A percentile compares a stretch with the other conserved stretches of the same genome.
phyloP scores from a whole-genome alignment of 2,888 invertebrate genomes.

The Pristionchus exspectatus region DNA sequence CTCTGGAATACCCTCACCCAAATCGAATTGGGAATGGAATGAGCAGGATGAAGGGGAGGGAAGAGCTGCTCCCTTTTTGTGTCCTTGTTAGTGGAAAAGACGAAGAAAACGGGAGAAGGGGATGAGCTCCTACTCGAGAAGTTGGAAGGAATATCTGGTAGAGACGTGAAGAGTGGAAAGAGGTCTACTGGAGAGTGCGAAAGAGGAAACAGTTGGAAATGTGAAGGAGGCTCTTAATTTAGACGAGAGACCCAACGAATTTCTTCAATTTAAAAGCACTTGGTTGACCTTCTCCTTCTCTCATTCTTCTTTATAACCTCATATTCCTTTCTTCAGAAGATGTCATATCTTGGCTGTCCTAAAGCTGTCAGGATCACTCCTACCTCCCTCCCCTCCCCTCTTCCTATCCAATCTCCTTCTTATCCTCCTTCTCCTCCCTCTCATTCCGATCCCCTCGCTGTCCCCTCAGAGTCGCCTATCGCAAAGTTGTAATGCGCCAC shows the following conservation, averaged over 20 bases:
- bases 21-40: conserved; percentile 49
- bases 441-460: conserved; percentile 29
- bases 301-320: neutral
- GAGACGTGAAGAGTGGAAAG: neutral
- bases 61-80: conserved; percentile 52
- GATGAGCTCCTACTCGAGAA: conserved; percentile 30
- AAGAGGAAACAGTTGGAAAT: conserved; percentile 53
- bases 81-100: conserved; percentile 57
- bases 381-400: conserved; percentile 13
- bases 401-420: neutral
- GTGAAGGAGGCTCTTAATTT: conserved; percentile 53
- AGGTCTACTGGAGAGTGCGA: conserved; percentile 50
- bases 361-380: conserved; percentile 48
- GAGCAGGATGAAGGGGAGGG: conserved; percentile 43
- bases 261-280: neutral
- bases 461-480: conserved; percentile 55
- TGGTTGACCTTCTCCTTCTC: neutral
- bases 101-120: conserved; percentile 45
- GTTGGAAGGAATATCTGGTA: neutral
- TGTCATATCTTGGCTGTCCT: conserved; percentile 28
- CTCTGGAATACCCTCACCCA: conserved; percentile 44
- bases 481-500: conserved; percentile 46
- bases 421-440: neutral
- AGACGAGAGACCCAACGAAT: neutral
- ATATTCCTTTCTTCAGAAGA: neutral